phyloP scores from a whole-genome alignment of 2,113 vertebrate genomes.

The Merops nubicus region DNA sequence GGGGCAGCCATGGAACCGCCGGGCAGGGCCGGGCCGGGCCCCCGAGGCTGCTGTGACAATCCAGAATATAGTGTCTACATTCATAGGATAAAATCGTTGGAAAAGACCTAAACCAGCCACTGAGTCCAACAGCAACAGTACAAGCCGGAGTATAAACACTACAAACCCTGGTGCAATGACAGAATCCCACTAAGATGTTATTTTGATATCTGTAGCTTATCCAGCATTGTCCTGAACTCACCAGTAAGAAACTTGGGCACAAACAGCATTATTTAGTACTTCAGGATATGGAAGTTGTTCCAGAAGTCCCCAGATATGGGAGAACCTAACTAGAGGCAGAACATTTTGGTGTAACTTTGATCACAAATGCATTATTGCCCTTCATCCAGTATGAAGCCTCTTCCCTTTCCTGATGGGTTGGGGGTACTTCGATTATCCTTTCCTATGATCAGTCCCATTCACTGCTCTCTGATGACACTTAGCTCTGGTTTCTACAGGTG shows the following conservation, averaged over 20 bases:
- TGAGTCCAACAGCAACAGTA: neutral
- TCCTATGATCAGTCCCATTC: fast-evolving
- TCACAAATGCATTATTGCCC: neutral
- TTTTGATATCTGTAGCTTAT: neutral
- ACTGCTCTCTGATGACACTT: neutral
- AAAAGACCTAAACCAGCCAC: fast-evolving
- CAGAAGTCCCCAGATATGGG: neutral
- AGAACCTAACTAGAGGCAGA: fast-evolving
- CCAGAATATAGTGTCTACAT: neutral
- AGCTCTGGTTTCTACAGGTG: neutral
- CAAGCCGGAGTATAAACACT: neutral
- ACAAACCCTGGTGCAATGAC: neutral
- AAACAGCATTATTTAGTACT: neutral
- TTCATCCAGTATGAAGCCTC: too few species aligned
- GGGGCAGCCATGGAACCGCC: neutral
- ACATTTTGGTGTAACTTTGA: neutral
- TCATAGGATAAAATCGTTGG: neutral
- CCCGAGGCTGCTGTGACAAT: neutral
- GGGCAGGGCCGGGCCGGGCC: too few species aligned
- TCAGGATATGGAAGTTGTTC: neutral
- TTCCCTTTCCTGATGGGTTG: neutral
- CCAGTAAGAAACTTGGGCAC: fast-evolving
- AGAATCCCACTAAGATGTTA: fast-evolving
- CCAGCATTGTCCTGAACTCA: neutral
- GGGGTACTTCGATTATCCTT: neutral